Conservation (phyloP, 2,797 vertebrate genomes). For the Lepus oiostolus region DNA sequence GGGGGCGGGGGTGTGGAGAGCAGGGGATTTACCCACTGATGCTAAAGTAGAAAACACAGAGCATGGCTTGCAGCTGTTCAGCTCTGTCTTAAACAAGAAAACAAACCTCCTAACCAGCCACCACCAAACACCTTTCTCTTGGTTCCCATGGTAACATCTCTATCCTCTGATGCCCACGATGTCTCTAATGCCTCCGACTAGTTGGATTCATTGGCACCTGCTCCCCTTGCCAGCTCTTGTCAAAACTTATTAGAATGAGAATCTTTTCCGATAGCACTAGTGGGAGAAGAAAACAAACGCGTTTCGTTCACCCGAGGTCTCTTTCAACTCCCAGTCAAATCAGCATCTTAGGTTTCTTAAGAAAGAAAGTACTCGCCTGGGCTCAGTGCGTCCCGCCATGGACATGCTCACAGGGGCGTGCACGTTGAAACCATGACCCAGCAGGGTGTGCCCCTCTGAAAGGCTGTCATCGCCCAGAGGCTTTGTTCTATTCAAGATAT, state of each 20-base stretch:
- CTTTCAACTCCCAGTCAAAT: constrained; percentile 84
- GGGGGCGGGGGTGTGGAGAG: not conserved
- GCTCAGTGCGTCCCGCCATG: not conserved
- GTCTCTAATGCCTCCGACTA: constrained; percentile 87
- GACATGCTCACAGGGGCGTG: not conserved
- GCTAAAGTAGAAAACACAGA: constrained; percentile 81
- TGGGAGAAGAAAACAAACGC: constrained; percentile 86
- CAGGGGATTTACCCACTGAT: constrained; percentile 77
- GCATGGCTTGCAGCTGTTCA: constrained; percentile 83
- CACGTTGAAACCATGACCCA: not conserved
- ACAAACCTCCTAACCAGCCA: constrained; percentile 88
- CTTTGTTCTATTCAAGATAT: constrained; percentile 50
- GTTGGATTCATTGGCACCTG: constrained; percentile 89
- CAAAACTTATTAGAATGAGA: constrained; percentile 89
- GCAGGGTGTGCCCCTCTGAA: not conserved
- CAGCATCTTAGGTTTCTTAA: constrained; percentile 70
- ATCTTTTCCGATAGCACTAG: constrained; percentile 84
- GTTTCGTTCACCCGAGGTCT: constrained; percentile 85
- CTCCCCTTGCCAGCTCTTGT: constrained; percentile 87
- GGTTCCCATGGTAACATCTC: constrained; percentile 90
- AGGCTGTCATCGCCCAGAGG: not conserved
- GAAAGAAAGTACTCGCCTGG: constrained; percentile 63
- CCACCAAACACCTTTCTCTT: constrained; percentile 86
- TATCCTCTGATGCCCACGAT: constrained; percentile 87
- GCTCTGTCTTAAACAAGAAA: constrained; percentile 85